Evolutionary conservation across 2,888 invertebrate genomes (phyloP), one percentile per base, ranked within the genome.

Genomic region (Cataglyphis cursor): DNA sequence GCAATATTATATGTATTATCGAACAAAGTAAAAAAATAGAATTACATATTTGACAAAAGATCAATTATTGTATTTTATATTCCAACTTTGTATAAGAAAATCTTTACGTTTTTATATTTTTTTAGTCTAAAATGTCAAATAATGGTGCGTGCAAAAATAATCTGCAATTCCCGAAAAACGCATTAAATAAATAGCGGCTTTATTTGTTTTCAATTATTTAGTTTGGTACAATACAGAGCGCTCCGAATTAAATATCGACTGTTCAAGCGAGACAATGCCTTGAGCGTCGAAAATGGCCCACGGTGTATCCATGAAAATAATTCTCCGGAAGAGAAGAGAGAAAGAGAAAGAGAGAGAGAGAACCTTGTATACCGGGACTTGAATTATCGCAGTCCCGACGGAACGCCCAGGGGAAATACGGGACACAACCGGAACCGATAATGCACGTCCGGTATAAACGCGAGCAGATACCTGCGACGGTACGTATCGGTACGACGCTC

Each of bases 381-480:
- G 90, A 92, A 91, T 92, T 93, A 93, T 92, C 89, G 89, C 83
- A 85, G 90, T 89, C 88, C 82, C 89, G 90, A 89, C 88, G 89
- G 89, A 83, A 87, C 88, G 83, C 92, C 88, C 90, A 12, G 68
- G 91, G 91, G 93, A 92, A 93, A 92, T 92, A 92, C 90, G 88
- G 65, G 85, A 89, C 88, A 82, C 87, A 83, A 85, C 85, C 88
- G 83, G 87, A 89, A 87, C 91, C 90, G 92, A 92, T 93, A 93
- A 92, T 92, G 89, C 84, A 84, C 85, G 86, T 88, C 88, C 89
- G 88, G 90, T 91, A 88, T 88, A 89, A 91, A 90, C 89, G 89
- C 84, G 62, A 84, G 83, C 75, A 78, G 81, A 83, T 86, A 86
- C 51, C 70, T 57, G 61, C 59, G 65, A 44, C 80, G 82, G 65